Evolutionary conservation across 2,888 invertebrate species (phyloP).

Genomic region (Aplocera efformata): DNA sequence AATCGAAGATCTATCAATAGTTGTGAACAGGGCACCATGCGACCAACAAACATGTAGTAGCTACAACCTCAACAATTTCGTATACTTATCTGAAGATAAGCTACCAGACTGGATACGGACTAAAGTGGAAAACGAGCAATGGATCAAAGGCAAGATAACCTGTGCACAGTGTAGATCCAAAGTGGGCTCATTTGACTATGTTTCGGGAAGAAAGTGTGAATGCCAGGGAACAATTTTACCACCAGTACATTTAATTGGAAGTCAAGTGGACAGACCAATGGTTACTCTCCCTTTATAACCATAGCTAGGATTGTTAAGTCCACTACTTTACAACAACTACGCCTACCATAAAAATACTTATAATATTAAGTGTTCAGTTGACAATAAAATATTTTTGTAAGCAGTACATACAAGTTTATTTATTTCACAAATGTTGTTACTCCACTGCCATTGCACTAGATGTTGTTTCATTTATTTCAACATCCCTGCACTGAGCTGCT

Average conservation of each 20-base stretch:
- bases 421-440: slow-evolving; percentile 32
- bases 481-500: slow-evolving; percentile 89
- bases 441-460: slow-evolving; percentile 58
- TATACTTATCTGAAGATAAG: slow-evolving; percentile 79
- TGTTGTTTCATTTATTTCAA: slow-evolving; percentile 74
- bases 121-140: slow-evolving; percentile 77
- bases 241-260: slow-evolving; percentile 81
- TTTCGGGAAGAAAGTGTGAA: slow-evolving; percentile 82
- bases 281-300: slow-evolving; percentile 7
- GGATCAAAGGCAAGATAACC: slow-evolving; percentile 84
- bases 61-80: slow-evolving; percentile 51
- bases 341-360: no score
- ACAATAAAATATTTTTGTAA: slow-evolving; percentile 5
- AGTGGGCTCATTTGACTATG: slow-evolving; percentile 84
- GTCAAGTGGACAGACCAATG: slow-evolving; percentile 81
- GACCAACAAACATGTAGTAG: slow-evolving; percentile 45
- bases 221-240: slow-evolving; percentile 79
- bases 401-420: slow-evolving; percentile 17
- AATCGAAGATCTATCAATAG: slow-evolving; percentile 38
- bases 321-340: no score
- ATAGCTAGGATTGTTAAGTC: not conserved
- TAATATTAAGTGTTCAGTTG: no score
- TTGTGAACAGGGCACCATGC: slow-evolving; percentile 36
- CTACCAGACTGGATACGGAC: slow-evolving; percentile 79
- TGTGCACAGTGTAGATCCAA: slow-evolving; percentile 82